Percentiles rank a stretch among this genome's conserved stretches.
phyloP scores from a whole-genome alignment of 2,888 invertebrate species.

The Notocelia uddmanniana region DNA sequence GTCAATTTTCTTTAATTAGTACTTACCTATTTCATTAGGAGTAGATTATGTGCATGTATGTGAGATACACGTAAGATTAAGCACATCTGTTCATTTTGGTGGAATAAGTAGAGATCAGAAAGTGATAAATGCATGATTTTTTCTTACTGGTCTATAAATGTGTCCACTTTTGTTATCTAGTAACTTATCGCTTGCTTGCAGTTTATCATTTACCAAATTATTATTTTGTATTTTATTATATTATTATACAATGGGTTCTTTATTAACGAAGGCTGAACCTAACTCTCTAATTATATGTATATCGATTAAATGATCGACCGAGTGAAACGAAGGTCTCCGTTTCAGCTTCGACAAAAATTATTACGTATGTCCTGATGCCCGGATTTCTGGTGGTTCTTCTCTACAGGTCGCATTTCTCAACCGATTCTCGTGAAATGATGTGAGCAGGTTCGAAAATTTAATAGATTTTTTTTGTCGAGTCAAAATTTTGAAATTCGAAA shows the following conservation, averaged over 20 bases:
- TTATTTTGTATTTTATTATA: background rate
- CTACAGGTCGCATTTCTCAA: too few species aligned
- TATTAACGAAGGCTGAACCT: too few species aligned
- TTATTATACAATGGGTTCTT: background rate
- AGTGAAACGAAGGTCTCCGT: too few species aligned
- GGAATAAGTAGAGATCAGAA: background rate
- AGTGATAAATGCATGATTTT: background rate
- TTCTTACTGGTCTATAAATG: background rate
- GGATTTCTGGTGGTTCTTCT: too few species aligned
- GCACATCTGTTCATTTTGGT: background rate
- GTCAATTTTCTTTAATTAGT: constrained; percentile 2
- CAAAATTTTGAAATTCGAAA: too few species aligned
- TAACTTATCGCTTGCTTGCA: background rate
- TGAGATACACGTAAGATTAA: background rate
- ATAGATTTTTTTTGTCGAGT: too few species aligned
- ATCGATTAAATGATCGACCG: too few species aligned
- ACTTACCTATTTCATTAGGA: background rate
- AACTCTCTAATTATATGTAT: too few species aligned
- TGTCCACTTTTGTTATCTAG: background rate
- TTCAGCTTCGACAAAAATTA: too few species aligned
- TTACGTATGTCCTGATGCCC: too few species aligned
- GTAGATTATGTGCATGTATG: background rate
- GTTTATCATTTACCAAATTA: background rate
- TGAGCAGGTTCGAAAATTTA: too few species aligned
- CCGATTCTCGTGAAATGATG: too few species aligned